Evolutionary conservation across 2,888 invertebrate genomes (phyloP), one percentile per base, ranked within the genome.

Genomic region (Congeria kusceri): DNA sequence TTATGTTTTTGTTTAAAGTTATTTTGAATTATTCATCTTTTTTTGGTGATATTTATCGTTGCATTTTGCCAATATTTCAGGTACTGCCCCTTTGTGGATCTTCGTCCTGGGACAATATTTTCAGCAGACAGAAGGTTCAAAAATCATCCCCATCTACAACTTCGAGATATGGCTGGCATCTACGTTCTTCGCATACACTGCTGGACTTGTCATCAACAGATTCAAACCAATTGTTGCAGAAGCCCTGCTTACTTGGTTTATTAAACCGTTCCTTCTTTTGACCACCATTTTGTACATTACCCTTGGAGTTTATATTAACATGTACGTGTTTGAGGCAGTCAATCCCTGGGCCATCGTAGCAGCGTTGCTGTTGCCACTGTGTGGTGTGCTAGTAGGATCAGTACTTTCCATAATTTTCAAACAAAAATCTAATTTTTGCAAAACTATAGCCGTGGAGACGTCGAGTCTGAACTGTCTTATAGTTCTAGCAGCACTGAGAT

Each of bases 231-330:
- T 65, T 9, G 87, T 90, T 18, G 91, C 93, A 4, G 92, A 92
- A 61, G 92, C 88, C 29, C 77, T 92, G 64, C 87, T 93, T 28
- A 92, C 86, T 69, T 93, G 93, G 93, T 77, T 93, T 66, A 90
- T 92, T 66, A 91, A 92, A 78, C 93, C 93, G 25, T 87, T 92
- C 69, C 86, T 93, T 58, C 89, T 93, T 49, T 88, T 93, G 47
- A 89, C 91, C 66, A 87, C 90, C 69, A 92, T 93, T 62, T 86
- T 93, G 56, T 92, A 92, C 80, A 88, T 92, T 74, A 93, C 93
- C n/a, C 86, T 93, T 15, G 93, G 93, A 68, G 89, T 93, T 53
- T 93, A 93, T 85, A 92, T 93, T 80, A 93, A 93, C 84, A 91
- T 92, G 89, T 93, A 93, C 77, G 90, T 92, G 73, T 92, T 92